Evolutionary conservation across 2,888 invertebrate species (phyloP), one percentile per base, ranked within the genome.

Genomic region (Anoplius nigerrimus): DNA sequence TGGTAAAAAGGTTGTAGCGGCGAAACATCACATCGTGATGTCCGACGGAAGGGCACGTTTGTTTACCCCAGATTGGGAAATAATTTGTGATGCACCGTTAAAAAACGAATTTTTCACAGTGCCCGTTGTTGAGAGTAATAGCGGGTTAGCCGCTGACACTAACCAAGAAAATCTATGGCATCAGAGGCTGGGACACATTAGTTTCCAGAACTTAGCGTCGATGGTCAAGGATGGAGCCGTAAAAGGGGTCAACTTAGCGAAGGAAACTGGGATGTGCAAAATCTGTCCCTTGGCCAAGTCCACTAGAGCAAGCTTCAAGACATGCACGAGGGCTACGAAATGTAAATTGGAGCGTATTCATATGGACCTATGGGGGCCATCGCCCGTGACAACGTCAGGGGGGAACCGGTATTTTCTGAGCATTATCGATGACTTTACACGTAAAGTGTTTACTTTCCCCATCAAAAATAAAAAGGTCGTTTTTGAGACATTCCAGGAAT

Each of bases 381-480:
- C 77, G 62, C 61, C 69, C 22, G 62, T 46, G 6, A 55, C 68
- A 55, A 83, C 82, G 1, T 16, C 74, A 2, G 81, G 78, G 6
- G 82, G 79, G 18, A 55, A 79, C 13, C 68, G 70, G 60, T 83
- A 75, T 56, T 85, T 75, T 65, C 57, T 80, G 11, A 71, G 64
- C 20, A 82, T 84, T 45, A 82, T 80, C 42, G 78, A 83, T 64
- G 79, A 84, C 59, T 81, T 71, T 55, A 69, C 78, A 5, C 72
- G 74, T 53, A 82, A 72, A 62, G 68, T 80, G 5, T 46, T 67
- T n/a, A 79, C 84, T 18, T 82, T 73, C 56, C 82, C 81, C 57
- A 55, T 84, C n/a, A 78, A 77, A 70, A 64, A 75, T 16, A 72
- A 70, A 27, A 63, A 57, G 43, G 66, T 69, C 13, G 66, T 66